Conservation (phyloP, 2,113 vertebrate genomes). For the Pelecanus crispus region DNA sequence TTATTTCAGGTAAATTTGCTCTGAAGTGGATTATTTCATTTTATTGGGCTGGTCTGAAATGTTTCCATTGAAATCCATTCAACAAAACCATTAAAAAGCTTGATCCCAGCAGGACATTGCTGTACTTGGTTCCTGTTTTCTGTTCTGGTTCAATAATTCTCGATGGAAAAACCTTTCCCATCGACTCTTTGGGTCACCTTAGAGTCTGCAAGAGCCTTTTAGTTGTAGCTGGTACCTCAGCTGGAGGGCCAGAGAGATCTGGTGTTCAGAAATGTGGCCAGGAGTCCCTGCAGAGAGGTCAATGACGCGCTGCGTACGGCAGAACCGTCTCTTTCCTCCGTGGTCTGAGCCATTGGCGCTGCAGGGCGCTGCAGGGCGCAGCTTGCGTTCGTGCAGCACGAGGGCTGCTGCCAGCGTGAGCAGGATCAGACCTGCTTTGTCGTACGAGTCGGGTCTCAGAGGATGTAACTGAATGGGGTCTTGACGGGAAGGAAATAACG, state of each 20-base stretch:
- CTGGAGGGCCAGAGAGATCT: not conserved
- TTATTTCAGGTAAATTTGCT: not conserved
- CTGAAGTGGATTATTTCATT: not conserved
- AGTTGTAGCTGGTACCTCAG: not conserved
- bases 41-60: not conserved
- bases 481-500: rapidly evolving
- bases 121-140: not conserved
- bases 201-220: not conserved
- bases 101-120: not conserved
- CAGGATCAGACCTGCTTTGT: not conserved
- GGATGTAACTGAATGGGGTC: not conserved
- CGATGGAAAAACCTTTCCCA: not conserved
- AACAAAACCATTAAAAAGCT: not conserved
- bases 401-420: not conserved
- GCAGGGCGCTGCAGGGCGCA: not conserved
- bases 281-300: not conserved
- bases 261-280: not conserved
- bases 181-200: not conserved
- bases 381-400: rapidly evolving
- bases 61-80: not conserved
- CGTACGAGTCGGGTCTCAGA: rapidly evolving
- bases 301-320: rapidly evolving
- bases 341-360: not conserved
- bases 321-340: not conserved
- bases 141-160: not conserved